Conservation (phyloP, 2,113 vertebrate species). For the Falco punctatus region DNA sequence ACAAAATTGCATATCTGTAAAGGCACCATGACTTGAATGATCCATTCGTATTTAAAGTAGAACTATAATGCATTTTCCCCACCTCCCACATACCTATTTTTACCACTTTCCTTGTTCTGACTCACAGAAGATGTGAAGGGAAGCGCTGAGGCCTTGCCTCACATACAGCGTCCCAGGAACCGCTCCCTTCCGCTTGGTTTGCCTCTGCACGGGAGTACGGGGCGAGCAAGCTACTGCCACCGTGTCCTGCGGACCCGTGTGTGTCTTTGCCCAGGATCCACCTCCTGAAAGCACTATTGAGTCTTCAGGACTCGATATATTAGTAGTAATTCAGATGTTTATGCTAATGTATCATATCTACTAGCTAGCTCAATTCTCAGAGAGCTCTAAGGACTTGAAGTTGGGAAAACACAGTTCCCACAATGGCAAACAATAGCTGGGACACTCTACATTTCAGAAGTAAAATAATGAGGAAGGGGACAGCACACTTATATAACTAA, state of each 20-base stretch:
- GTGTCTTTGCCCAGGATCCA: not conserved
- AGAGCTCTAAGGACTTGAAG: not conserved
- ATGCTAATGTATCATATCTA: accelerated
- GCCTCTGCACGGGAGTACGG: not conserved
- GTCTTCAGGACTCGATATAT: not conserved
- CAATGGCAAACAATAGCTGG: not conserved
- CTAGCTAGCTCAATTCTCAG: not conserved
- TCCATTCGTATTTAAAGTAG: constrained; percentile 13
- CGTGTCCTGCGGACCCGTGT: accelerated
- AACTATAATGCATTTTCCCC: constrained; percentile 11
- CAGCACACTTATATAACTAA: not conserved
- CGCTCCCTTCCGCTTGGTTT: not conserved
- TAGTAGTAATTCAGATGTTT: not conserved
- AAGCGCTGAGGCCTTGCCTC: constrained; percentile 1
- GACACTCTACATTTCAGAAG: not conserved
- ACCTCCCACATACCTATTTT: constrained; percentile 35
- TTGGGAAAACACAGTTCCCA: not conserved
- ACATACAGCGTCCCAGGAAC: not conserved
- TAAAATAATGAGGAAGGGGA: not conserved
- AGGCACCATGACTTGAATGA: not conserved
- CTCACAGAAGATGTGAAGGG: constrained; percentile 30
- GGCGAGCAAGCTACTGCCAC: not conserved
- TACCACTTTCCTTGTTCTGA: constrained; percentile 34
- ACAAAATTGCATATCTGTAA: not conserved
- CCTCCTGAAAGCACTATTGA: not conserved